Percentiles rank a stretch among this genome's conserved stretches.
Conservation (phyloP, 2,797 vertebrate species). For the Aulostomus chinensis region DNA sequence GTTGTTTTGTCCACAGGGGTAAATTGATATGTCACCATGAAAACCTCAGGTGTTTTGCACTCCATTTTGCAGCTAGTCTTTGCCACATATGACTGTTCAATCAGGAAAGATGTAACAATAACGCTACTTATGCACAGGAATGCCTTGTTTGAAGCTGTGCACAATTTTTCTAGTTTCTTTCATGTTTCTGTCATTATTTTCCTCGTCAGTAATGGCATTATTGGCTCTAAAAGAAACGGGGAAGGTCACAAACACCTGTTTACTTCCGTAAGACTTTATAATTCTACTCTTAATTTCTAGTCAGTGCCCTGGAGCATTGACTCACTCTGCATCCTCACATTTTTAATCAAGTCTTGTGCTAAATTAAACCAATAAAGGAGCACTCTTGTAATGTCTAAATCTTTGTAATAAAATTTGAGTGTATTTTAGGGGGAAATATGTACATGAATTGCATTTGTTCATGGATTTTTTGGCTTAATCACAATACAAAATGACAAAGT, state of each 20-base stretch:
- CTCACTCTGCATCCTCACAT: conserved; percentile 61
- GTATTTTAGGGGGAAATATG: conserved; percentile 67
- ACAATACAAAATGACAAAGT: neutral
- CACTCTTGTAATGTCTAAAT: conserved; percentile 76
- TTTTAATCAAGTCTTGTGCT: conserved; percentile 72
- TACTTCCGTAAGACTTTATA: conserved; percentile 54
- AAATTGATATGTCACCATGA: conserved; percentile 78
- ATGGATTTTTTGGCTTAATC: conserved; percentile 2
- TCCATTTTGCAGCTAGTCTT: conserved; percentile 81
- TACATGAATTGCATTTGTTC: conserved; percentile 46
- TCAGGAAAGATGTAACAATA: conserved; percentile 77
- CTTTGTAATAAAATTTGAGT: conserved; percentile 80
- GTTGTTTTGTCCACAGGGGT: conserved; percentile 77
- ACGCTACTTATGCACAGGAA: conserved; percentile 77
- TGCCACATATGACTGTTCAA: conserved; percentile 80
- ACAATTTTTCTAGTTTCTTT: conserved; percentile 67
- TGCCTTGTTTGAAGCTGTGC: conserved; percentile 81
- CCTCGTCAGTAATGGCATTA: conserved; percentile 45
- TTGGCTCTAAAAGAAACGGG: conserved; percentile 51
- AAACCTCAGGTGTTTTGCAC: conserved; percentile 84
- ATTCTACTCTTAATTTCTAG: conserved; percentile 52
- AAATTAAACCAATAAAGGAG: conserved; percentile 64
- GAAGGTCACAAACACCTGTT: conserved; percentile 62
- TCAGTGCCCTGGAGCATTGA: conserved; percentile 47
- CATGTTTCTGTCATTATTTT: conserved; percentile 38